Conservation (phyloP, 2,888 invertebrate genomes). For the Chymomyza procnemis region DNA sequence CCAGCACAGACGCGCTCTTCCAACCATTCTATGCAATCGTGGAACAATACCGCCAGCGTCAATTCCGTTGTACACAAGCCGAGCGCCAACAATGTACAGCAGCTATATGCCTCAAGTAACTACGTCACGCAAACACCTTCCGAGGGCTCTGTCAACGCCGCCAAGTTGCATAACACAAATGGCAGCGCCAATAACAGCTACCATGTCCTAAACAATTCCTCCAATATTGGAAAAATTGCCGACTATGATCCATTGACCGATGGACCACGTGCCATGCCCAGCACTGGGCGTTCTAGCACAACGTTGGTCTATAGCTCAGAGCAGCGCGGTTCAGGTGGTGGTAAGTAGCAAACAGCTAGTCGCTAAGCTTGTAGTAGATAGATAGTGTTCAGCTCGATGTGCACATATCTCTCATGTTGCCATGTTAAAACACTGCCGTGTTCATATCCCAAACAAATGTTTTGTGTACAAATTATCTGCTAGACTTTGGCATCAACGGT, state of each 20-base stretch:
- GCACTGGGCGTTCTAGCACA: slow-evolving; percentile 87
- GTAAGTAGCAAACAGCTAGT: slow-evolving; percentile 58
- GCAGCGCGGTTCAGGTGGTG: slow-evolving; percentile 82
- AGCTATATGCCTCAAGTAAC: slow-evolving; percentile 64
- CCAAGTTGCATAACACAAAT: slow-evolving; percentile 12
- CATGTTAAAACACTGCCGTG: slow-evolving; percentile 30
- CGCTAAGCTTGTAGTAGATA: slow-evolving; percentile 36
- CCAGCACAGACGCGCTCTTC: slow-evolving; percentile 7
- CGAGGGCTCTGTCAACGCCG: slow-evolving; percentile 46
- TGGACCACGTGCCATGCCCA: slow-evolving; percentile 84
- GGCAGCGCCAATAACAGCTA: slow-evolving; percentile 16
- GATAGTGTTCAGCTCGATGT: slow-evolving; percentile 47
- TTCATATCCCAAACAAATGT: slow-evolving; percentile 22
- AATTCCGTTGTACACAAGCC: slow-evolving; percentile 6
- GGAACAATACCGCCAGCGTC: slow-evolving; percentile 27
- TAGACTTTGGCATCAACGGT: not conserved
- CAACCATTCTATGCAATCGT: slow-evolving; percentile 7
- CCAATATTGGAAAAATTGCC: slow-evolving; percentile 85
- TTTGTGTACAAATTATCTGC: not conserved
- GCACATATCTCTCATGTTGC: slow-evolving; percentile 48
- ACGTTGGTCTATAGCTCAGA: slow-evolving; percentile 92
- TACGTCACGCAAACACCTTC: slow-evolving; percentile 64
- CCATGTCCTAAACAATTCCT: not conserved
- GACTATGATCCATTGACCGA: slow-evolving; percentile 89
- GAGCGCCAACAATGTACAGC: slow-evolving; percentile 55